phyloP scores from a whole-genome alignment of 2,888 invertebrate species.

The Pelosia muscerda region DNA sequence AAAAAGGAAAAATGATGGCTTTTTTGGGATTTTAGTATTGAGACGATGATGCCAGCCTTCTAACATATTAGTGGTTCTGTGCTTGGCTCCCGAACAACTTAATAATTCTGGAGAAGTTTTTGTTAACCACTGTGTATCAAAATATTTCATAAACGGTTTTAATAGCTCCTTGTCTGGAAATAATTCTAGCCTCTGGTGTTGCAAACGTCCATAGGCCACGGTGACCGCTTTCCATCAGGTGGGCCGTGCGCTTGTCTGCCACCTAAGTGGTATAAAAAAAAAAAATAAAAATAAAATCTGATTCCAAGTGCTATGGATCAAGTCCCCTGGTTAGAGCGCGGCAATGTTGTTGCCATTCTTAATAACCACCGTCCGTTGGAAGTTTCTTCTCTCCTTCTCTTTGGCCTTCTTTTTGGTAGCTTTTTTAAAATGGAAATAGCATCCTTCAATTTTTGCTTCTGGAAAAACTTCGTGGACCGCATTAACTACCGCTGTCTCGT shows the following conservation, averaged over 20 bases:
- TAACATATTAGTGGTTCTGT: neutral
- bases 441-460: neutral
- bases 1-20: neutral
- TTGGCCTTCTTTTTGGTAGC: neutral
- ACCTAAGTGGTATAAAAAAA: too few species aligned
- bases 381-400: neutral
- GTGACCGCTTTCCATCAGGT: too few species aligned
- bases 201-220: too few species aligned
- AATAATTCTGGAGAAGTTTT: neutral
- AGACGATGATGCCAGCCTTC: neutral
- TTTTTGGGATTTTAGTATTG: neutral
- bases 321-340: conserved; percentile 73
- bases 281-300: too few species aligned
- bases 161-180: neutral
- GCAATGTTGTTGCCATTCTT: conserved; percentile 58
- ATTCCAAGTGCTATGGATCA: too few species aligned
- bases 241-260: too few species aligned
- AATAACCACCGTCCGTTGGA: conserved; percentile 42
- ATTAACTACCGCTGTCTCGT: neutral
- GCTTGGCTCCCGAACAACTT: neutral
- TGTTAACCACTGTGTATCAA: neutral
- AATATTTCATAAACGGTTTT: neutral
- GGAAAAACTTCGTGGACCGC: conserved; percentile 2
- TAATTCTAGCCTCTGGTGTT: neutral
- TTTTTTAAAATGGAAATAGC: neutral